Percentiles rank a stretch among this genome's conserved stretches.
Evolutionary conservation across 2,888 invertebrate genomes (phyloP).

Genomic region (Parnassius smintheus): DNA sequence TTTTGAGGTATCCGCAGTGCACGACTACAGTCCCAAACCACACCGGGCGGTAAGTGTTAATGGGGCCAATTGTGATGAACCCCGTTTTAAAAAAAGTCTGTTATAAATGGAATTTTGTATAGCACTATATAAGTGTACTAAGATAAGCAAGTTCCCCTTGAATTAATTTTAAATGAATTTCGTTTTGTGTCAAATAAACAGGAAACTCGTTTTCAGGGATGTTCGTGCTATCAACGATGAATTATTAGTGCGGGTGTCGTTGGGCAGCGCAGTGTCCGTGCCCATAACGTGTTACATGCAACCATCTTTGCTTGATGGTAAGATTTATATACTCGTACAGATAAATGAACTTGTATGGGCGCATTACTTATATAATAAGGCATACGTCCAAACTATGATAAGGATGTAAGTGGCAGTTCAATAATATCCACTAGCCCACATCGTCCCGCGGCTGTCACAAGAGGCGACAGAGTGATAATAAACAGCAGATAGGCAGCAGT

Average conservation of each 20-base stretch:
- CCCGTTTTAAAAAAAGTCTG: neutral
- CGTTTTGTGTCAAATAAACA: slow-evolving; percentile 10
- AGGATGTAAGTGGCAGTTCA: no score
- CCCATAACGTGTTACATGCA: slow-evolving; percentile 60
- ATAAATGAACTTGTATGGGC: neutral
- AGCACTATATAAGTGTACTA: neutral
- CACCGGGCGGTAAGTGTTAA: no score
- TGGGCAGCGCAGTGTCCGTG: slow-evolving; percentile 37
- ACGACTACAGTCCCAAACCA: no score
- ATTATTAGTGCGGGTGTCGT: slow-evolving; percentile 47
- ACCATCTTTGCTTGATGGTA: slow-evolving; percentile 57
- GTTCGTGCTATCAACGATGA: slow-evolving; percentile 47
- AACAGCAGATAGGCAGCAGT: no score
- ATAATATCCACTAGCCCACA: no score
- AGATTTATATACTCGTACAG: slow-evolving; percentile 20
- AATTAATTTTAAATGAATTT: neutral
- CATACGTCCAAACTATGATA: neutral
- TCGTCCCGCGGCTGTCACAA: no score
- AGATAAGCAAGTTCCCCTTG: neutral
- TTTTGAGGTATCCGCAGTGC: no score
- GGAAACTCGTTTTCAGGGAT: slow-evolving; percentile 28
- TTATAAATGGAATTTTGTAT: neutral
- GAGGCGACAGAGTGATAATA: no score
- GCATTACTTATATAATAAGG: neutral
- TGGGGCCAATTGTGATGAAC: neutral